Evolutionary conservation across 1,140 invertebrate genomes (phyloP), one percentile per base, ranked within the genome.

Genomic region (Anastrepha obliqua): DNA sequence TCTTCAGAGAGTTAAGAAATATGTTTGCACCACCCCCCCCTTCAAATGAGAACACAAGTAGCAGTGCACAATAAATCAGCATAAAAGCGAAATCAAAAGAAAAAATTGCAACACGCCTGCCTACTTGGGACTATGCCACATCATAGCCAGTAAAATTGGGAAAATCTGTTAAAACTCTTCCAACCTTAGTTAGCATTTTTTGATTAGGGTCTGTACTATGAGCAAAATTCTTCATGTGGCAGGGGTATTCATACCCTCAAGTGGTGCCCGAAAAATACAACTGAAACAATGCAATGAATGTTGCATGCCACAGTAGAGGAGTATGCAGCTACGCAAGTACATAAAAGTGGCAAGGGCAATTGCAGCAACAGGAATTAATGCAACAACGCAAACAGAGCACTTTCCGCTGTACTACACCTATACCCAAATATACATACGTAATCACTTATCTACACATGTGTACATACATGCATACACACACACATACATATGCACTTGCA

Each of bases 361-460:
- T 29, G n/a, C 47, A 55, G 47, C 74, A 81, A 51, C 47, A 29
- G 74, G n/a, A 81, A 81, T 81, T 81, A 81, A 81, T 20, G 47
- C 74, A 81, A 29, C 74, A 81, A n/a, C 74, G 55, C 47, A 81
- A 7, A 81, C 20, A 81, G n/a, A 9, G 15, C 7, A 55, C 44
- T 81, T 78, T 78, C 42, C 17, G 47, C 17, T 15, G 42, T 47
- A 74, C 7, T 42, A 29, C 29, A 29, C 29, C 29, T 0, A 29
- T 29, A 29, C 29, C 29, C 0, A 29, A 29, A 29, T 29, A 29
- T 29, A 29, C 29, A 29, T 29, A 29, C 29, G 29, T 29, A 29
- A 29, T 29, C 29, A 29, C 29, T 29, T 62, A 15, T 62, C 8
- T 55, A 13, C 17, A n/a, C 42, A 20, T 20, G 5, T n/a, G 17